Conservation (phyloP, 2,797 vertebrate species). For the Gephyroberyx darwinii region DNA sequence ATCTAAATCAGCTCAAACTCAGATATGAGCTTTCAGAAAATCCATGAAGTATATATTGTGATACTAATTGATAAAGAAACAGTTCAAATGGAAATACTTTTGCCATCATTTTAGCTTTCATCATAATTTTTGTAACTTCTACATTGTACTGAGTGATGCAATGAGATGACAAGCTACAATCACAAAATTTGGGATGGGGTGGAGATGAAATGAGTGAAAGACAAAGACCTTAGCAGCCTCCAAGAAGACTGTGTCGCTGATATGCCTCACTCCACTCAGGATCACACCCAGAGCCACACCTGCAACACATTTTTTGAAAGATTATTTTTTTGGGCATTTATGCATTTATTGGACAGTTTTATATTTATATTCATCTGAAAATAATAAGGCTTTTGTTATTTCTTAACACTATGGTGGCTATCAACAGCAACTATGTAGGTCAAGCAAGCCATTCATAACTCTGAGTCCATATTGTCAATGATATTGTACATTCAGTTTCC, state of each 20-base stretch:
- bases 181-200: too few species aligned
- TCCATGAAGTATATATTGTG: too few species aligned
- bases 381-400: neutral
- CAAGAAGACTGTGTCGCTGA: conserved; percentile 93
- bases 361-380: too few species aligned
- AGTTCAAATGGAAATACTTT: conserved; percentile 1
- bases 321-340: too few species aligned
- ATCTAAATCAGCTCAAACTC: neutral
- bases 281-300: conserved; percentile 95
- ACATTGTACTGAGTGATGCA: too few species aligned
- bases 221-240: conserved; percentile 92
- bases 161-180: too few species aligned
- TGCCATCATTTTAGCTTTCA: neutral
- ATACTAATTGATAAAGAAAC: too few species aligned
- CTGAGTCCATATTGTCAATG: neutral
- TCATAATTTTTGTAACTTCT: too few species aligned
- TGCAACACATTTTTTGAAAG: too few species aligned
- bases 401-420: neutral
- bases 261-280: conserved; percentile 93
- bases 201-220: conserved; percentile 1
- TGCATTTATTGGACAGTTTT: too few species aligned
- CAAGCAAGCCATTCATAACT: neutral
- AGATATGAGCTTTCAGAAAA: neutral
- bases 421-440: neutral
- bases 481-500: neutral